phyloP scores from a whole-genome alignment of 2,888 invertebrate species.

The Thera britannica region DNA sequence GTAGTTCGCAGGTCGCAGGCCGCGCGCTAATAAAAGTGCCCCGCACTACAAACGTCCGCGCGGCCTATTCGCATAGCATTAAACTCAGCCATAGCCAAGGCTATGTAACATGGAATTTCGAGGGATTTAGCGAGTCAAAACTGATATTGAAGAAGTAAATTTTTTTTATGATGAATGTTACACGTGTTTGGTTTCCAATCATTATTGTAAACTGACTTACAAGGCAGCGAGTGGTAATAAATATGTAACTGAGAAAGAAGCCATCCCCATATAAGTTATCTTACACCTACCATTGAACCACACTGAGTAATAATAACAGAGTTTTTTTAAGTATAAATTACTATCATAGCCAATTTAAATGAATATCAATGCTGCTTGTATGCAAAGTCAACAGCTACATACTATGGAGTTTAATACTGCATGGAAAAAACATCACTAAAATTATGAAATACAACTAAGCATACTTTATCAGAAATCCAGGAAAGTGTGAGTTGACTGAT shows the following conservation, averaged over 20 bases:
- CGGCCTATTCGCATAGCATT: too few relatives aligned
- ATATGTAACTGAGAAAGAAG: background rate
- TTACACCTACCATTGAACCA: conserved; percentile 1
- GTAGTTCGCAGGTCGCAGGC: too few relatives aligned
- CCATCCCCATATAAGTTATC: background rate
- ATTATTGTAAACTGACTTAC: background rate
- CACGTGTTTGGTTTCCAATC: background rate
- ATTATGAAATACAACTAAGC: conserved; percentile 9
- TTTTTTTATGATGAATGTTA: background rate
- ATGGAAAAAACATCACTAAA: conserved; percentile 11
- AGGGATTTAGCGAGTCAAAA: too few relatives aligned
- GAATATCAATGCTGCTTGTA: background rate
- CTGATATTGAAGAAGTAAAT: too few relatives aligned
- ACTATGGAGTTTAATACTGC: conserved; percentile 12
- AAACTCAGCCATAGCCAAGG: too few relatives aligned
- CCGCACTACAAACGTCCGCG: too few relatives aligned
- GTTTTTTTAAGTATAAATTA: background rate
- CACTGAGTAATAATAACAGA: conserved; percentile 1
- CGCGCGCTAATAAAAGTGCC: too few relatives aligned
- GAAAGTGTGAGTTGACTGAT: conserved; percentile 4
- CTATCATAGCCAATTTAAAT: conserved; percentile 6
- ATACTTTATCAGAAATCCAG: conserved; percentile 2
- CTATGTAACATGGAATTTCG: too few relatives aligned
- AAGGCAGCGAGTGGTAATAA: background rate
- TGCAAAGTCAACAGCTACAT: conserved; percentile 1